Evolutionary conservation across 64 coral and sea anemone genomes (phyloP).

Genomic region (Catalaphyllia jardinei): DNA sequence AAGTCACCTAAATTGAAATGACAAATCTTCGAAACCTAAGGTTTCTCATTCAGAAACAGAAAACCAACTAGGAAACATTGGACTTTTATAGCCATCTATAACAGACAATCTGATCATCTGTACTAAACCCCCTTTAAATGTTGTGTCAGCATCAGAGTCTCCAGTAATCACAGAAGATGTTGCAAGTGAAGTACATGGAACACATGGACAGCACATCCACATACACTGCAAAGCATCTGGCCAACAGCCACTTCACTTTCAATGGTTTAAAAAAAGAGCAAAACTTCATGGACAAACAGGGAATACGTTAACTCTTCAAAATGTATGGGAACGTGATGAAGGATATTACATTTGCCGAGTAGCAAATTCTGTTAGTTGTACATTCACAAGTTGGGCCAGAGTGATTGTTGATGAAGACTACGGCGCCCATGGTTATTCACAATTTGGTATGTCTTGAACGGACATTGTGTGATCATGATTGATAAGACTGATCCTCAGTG

Average conservation of each 20-base stretch:
- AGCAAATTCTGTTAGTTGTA: slow-evolving; percentile 66
- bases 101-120: background rate
- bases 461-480: no score
- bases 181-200: background rate
- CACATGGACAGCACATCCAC: background rate
- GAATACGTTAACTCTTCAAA: slow-evolving; percentile 41
- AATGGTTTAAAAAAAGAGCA: slow-evolving; percentile 89
- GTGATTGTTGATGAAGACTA: background rate
- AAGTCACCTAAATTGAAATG: no score
- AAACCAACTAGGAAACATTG: no score
- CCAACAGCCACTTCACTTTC: slow-evolving; percentile 69
- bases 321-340: slow-evolving; percentile 51
- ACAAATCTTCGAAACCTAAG: no score
- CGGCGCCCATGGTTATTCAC: background rate
- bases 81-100: no score
- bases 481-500: no score
- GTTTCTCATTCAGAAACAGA: no score
- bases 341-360: slow-evolving; percentile 88
- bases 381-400: slow-evolving; percentile 73
- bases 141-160: background rate
- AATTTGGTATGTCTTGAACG: slow-evolving; percentile 26
- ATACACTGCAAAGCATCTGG: slow-evolving; percentile 61
- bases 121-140: background rate
- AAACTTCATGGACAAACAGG: slow-evolving; percentile 37
- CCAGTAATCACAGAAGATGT: slow-evolving; percentile 16